These are phyloP conservation scores for Ctenicera cuprea DNA, from an alignment of 2,888 invertebrate species.

Conservation along the genomic window DNA sequence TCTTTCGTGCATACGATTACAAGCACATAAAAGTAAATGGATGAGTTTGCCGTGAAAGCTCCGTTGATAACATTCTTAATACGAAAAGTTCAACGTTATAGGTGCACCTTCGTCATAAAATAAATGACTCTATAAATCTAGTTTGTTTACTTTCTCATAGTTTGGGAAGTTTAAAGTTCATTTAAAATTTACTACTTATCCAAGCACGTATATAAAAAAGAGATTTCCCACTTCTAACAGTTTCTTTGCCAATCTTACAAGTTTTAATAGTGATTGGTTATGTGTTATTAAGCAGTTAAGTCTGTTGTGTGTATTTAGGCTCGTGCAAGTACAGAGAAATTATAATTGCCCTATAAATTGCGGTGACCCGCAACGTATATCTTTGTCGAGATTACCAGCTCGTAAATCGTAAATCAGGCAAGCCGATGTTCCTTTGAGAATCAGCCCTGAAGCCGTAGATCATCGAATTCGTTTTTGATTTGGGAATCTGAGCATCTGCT, in stretches of 20 bases:
- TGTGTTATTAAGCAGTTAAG: background rate
- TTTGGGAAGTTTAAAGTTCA: background rate
- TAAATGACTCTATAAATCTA: too few species aligned
- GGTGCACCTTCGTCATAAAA: too few species aligned
- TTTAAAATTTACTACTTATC: background rate
- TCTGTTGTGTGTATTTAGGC: background rate
- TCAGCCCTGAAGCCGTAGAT: conserved; percentile 12
- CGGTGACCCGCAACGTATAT: conserved; percentile 5
- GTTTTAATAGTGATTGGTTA: background rate
- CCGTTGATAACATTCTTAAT: too few species aligned
- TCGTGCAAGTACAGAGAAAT: conserved; percentile 11
- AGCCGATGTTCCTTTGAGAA: conserved; percentile 13
- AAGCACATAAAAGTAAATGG: background rate
- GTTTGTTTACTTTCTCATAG: background rate
- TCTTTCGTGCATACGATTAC: background rate
- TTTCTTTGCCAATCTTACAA: too few species aligned
- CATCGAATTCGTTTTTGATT: conserved; percentile 14
- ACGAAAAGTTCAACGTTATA: too few species aligned
- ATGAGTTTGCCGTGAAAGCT: background rate
- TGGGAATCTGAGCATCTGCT: conserved; percentile 4
- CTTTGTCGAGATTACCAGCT: conserved; percentile 15
- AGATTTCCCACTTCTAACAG: background rate
- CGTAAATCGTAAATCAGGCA: conserved; percentile 18
- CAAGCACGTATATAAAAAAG: background rate
- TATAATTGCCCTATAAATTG: conserved; percentile 17